Evolutionary conservation across 1,140 invertebrate species (phyloP).

Genomic region (Drosophila ironensis): DNA sequence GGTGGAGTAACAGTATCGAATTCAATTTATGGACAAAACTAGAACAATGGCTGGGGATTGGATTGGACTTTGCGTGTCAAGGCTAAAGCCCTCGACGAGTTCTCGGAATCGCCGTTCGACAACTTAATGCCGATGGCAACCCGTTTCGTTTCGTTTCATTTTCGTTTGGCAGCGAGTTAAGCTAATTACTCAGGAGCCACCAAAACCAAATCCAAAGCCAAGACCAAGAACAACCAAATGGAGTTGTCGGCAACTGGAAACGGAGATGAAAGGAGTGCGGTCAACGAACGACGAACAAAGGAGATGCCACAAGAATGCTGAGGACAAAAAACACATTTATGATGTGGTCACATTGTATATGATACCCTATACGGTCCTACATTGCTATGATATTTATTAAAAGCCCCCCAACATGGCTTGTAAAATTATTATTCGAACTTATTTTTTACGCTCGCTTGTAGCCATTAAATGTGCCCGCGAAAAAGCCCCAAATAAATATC

Average conservation of each 20-base stretch:
- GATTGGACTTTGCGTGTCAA: constrained; percentile 51
- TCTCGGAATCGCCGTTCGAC: constrained; percentile 43
- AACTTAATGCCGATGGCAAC: constrained; percentile 53
- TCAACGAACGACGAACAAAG: constrained; percentile 50
- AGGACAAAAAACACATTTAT: not conserved
- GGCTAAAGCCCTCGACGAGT: constrained; percentile 21
- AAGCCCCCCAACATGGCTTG: too few relatives aligned
- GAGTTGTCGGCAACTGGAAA: not conserved
- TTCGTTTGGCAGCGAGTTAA: constrained; percentile 19
- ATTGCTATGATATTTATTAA: too few relatives aligned
- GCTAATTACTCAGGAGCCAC: constrained; percentile 62
- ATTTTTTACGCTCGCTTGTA: too few relatives aligned
- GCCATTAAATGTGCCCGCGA: too few relatives aligned
- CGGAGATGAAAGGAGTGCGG: constrained; percentile 14
- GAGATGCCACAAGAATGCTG: constrained; percentile 35
- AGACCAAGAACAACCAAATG: constrained; percentile 6
- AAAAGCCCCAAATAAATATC: not conserved
- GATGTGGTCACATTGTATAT: not conserved
- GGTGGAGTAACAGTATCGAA: not conserved
- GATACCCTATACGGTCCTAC: constrained; percentile 14
- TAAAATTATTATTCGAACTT: too few relatives aligned
- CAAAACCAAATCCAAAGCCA: too few relatives aligned
- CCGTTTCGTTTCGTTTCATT: constrained; percentile 1
- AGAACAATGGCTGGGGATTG: constrained; percentile 39
- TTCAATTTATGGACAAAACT: constrained; percentile 28